Evolutionary conservation across 2,113 vertebrate species (phyloP), one percentile per base, ranked within the genome.

Genomic region (Silurus meridionalis): DNA sequence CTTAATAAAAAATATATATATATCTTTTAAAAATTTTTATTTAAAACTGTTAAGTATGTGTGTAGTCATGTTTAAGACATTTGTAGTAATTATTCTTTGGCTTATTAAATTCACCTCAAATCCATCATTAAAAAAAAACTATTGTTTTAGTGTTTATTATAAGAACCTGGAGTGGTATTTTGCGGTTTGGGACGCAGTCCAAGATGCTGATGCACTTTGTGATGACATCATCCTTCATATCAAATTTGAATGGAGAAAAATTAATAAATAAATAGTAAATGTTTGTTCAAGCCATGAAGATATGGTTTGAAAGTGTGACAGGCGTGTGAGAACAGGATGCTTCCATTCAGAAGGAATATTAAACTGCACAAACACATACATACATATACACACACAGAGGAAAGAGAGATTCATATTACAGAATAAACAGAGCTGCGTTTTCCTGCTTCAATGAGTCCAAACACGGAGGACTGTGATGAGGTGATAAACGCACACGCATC

Each of bases 351-450:
- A 82, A 66, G 80, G 63, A 66, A 82, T 82, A 82, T 82, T 82
- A 82, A 82, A 82, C 61, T 66, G 28, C 28, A 61, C 46, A 28
- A 61, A 80, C 78, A 80, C 55, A 57, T 13, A 57, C 55, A 57
- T 13, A 57, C 3, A 57, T 13, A 57, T 23, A 66, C 63, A 82
- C 60, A 66, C 13, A 17, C 80, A 66, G 61, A 82, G 80, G 80
- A 82, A 82, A 25, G 80, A 82, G 21, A 82, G 80, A 66, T 82
- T 82, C 80, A 52, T 82, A 82, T 82, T 82, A 82, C 80, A 66
- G 80, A 82, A 82, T 82, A 50, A 82, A 66, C 80, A 82, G 80
- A 52, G 61, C 80, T 82, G 80, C 61, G 23, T 66, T 82, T 82
- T 82, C 80, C 61, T 66, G 61, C 48, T 52, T 82, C 80, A 15